A percentile compares a stretch with the other conserved stretches of the same genome.
phyloP scores from a whole-genome alignment of 2,113 vertebrate genomes.

The Natator depressus region DNA sequence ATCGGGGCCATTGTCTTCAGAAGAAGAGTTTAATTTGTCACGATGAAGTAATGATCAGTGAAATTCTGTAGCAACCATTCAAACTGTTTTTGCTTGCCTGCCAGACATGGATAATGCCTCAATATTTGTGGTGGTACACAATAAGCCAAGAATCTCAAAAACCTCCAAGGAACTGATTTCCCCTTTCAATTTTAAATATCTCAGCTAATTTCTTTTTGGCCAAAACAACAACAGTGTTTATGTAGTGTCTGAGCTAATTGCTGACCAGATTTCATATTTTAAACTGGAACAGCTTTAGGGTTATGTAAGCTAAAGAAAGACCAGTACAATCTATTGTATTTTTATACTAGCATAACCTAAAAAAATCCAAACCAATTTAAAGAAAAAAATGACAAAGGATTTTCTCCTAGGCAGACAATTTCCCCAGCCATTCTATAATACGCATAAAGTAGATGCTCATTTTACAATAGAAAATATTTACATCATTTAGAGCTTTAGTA shows the following conservation, averaged over 20 bases:
- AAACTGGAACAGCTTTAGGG: neutral
- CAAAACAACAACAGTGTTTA: slow-evolving; percentile 36
- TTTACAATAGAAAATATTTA: neutral
- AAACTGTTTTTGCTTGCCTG: slow-evolving; percentile 52
- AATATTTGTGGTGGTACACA: slow-evolving; percentile 62
- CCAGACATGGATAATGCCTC: slow-evolving; percentile 56
- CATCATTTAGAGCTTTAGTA: neutral
- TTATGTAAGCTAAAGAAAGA: neutral
- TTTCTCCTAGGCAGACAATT: slow-evolving; percentile 34
- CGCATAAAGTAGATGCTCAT: slow-evolving; percentile 17
- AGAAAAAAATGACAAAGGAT: slow-evolving; percentile 43
- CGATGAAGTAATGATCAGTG: slow-evolving; percentile 60
- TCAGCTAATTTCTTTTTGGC: slow-evolving; percentile 45
- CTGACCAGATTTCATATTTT: slow-evolving; percentile 32
- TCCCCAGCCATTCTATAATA: neutral
- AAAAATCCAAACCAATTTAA: slow-evolving; percentile 21
- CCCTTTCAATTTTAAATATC: slow-evolving; percentile 36
- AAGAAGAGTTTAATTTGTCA: slow-evolving; percentile 48
- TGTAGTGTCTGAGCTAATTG: neutral
- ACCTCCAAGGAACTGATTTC: slow-evolving; percentile 33
- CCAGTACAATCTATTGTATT: slow-evolving; percentile 6
- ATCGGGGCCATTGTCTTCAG: neutral
- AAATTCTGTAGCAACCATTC: slow-evolving; percentile 55
- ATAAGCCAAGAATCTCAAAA: slow-evolving; percentile 56
- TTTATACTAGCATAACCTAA: slow-evolving; percentile 19